A percentile compares a stretch with the other conserved stretches of the same genome.
Conservation (phyloP, 2,888 invertebrate species). For the Yponomeuta sedellus region DNA sequence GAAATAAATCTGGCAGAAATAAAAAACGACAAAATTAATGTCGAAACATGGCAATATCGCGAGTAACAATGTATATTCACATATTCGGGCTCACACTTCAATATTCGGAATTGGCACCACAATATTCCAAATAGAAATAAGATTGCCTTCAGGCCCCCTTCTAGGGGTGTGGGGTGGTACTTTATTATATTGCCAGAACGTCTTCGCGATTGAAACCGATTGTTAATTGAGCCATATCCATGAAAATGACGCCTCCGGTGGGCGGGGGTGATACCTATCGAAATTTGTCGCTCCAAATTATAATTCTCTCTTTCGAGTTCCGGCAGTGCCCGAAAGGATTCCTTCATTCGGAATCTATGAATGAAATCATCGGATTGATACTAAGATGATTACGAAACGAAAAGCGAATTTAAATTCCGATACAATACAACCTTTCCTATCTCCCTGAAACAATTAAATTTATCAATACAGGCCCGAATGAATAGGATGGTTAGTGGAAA, state of each 20-base stretch:
- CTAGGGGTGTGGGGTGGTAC: conserved; percentile 48
- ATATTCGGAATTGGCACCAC: conserved; percentile 75
- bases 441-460: conserved; percentile 13
- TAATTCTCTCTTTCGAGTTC: conserved; percentile 24
- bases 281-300: conserved; percentile 67
- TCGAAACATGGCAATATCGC: conserved; percentile 50
- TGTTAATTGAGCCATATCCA: conserved; percentile 77
- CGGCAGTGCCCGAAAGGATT: conserved; percentile 1
- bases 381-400: conserved; percentile 16
- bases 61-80: conserved; percentile 41
- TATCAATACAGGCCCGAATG: conserved; percentile 14
- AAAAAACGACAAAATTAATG: conserved; percentile 18
- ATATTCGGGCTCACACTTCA: conserved; percentile 67
- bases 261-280: conserved; percentile 66
- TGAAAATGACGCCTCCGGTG: conserved; percentile 67
- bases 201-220: conserved; percentile 75
- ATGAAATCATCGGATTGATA: conserved; percentile 17
- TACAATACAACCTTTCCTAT: not conserved
- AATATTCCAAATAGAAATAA: conserved; percentile 76
- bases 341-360: conserved; percentile 13
- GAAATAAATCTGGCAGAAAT: conserved; percentile 16
- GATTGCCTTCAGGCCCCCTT: conserved; percentile 61
- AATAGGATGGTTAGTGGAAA: conserved; percentile 6
- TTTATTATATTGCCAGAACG: conserved; percentile 68
- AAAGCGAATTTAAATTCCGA: conserved; percentile 7